Evolutionary conservation across 2,113 vertebrate genomes (phyloP).

Genomic region (Plestiodon gilberti): DNA sequence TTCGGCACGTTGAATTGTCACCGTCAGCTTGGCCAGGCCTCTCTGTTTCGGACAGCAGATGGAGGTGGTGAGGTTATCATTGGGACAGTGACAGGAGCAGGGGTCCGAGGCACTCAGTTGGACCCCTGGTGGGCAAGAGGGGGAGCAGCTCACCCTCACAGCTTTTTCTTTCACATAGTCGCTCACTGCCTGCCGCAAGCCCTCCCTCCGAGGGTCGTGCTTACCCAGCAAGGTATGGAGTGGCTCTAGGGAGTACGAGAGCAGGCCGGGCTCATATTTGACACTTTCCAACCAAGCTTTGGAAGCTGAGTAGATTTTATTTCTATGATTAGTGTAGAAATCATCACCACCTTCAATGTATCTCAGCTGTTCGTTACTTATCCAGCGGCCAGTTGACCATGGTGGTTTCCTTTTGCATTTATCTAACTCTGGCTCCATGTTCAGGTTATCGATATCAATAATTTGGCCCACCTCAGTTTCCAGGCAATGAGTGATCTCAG

Average conservation of each 20-base stretch:
- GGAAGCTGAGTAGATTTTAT: no score
- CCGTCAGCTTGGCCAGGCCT: slow-evolving; percentile 76
- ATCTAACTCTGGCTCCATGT: slow-evolving; percentile 22
- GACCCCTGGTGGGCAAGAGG: slow-evolving; percentile 64
- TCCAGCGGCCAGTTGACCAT: slow-evolving; percentile 72
- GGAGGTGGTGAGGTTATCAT: slow-evolving; percentile 48
- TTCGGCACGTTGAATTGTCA: slow-evolving; percentile 63
- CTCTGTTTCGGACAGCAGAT: slow-evolving; percentile 81
- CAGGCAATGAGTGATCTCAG: slow-evolving; percentile 81
- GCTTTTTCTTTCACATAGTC: slow-evolving; percentile 66
- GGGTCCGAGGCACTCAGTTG: slow-evolving; percentile 59
- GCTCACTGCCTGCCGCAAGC: slow-evolving; percentile 75
- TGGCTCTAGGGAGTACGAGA: slow-evolving; percentile 81
- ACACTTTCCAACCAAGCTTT: slow-evolving; percentile 80
- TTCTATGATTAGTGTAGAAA: no score
- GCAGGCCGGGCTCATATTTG: slow-evolving; percentile 71
- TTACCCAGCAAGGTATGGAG: slow-evolving; percentile 77
- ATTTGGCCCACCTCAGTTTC: slow-evolving; percentile 71
- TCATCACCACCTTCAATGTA: slow-evolving; percentile 64
- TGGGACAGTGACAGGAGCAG: slow-evolving; percentile 81
- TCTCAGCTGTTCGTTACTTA: slow-evolving; percentile 69
- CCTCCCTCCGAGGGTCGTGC: slow-evolving; percentile 33
- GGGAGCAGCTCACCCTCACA: slow-evolving; percentile 59
- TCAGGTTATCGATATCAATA: background rate
- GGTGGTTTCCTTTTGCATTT: slow-evolving; percentile 72